Base-by-base conservation (phyloP, 2,888 invertebrate species). In the Agrotis puta region DNA sequence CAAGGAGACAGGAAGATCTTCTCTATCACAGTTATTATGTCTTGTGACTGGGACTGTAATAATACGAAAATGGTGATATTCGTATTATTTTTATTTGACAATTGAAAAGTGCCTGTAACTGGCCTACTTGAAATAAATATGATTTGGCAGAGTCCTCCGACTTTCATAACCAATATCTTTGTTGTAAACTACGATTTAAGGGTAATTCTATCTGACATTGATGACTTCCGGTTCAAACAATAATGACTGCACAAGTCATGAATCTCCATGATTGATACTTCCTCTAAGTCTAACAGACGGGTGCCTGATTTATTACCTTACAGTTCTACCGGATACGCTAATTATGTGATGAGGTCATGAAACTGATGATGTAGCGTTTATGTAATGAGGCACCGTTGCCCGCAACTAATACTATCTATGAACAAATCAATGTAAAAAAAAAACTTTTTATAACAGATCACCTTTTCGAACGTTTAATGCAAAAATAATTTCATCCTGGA, bases 191-290 rank as follows among this genome's bases (percentile, higher is more conserved):
- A 47, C 18, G 3, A 13, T 45, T 9, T 24, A 18, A 47, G 24
- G 16, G 16, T 53, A 7, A 43, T 14, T 57, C 18, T 39, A 27
- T 13, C 56, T 33, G 72, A 53, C 51, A 20, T 62, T 78, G 57
- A 74, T 33, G 51, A 53, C 27, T 77, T 74, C 74, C 74, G 33
- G 56, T 51, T 74, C 18, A 50, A 62, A 58, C 22, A 58, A 53
- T 45, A 54, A 72, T 51, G 51, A 4, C 47, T 51, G 39, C 18
- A 43, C 47, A 33, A 22, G 14, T 61, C 50, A 53, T 53, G 51
- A 62, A 43, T 72, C 47, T 57, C 13, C 7, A 3, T 43, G 72
- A 58, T 43, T 79, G 39, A 71, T 47, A 51, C 22, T 43, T 62
- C 50, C 71, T 61, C n/a, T 22, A 22, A 43, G 3, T 43, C 11